phyloP scores from a whole-genome alignment of 1,140 invertebrate genomes.

The Cylas formicarius region DNA sequence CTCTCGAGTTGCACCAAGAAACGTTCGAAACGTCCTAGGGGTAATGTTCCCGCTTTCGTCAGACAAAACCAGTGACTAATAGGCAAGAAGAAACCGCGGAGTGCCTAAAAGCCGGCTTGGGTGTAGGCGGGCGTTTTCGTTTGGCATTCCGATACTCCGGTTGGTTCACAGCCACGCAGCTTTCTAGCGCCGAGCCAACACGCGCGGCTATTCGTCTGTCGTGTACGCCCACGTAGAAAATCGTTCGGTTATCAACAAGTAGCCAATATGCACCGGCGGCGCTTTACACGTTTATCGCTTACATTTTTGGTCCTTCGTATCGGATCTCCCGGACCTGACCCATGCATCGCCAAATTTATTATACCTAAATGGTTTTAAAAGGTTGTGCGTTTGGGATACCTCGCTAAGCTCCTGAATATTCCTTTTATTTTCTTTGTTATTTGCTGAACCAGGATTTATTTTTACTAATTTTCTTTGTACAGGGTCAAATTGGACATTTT shows the following conservation, averaged over 20 bases:
- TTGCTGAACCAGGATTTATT: too few relatives aligned
- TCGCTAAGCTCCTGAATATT: too few relatives aligned
- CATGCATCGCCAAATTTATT: slow-evolving; percentile 14
- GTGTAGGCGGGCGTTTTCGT: slow-evolving; percentile 25
- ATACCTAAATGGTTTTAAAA: too few relatives aligned
- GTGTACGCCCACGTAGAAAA: slow-evolving; percentile 19
- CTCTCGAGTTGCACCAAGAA: too few relatives aligned
- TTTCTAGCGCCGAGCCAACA: slow-evolving; percentile 22
- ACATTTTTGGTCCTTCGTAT: slow-evolving; percentile 1
- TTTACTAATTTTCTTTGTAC: too few relatives aligned
- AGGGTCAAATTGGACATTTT: too few relatives aligned
- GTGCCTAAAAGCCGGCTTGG: slow-evolving; percentile 20
- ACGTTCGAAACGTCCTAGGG: slow-evolving; percentile 2
- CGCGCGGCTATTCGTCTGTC: slow-evolving; percentile 30
- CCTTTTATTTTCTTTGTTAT: too few relatives aligned
- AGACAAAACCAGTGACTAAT: slow-evolving; percentile 34
- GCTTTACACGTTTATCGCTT: slow-evolving; percentile 8
- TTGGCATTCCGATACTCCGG: slow-evolving; percentile 22
- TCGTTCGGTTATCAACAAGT: slow-evolving; percentile 38
- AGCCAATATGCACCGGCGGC: slow-evolving; percentile 40
- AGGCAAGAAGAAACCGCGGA: slow-evolving; percentile 23
- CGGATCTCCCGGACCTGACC: slow-evolving; percentile 17
- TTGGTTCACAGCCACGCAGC: slow-evolving; percentile 36
- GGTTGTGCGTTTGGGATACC: too few relatives aligned
- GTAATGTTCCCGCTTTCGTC: slow-evolving; percentile 16